Base-by-base conservation (phyloP, 2,113 vertebrate species). In the Neotragus moschatus region DNA sequence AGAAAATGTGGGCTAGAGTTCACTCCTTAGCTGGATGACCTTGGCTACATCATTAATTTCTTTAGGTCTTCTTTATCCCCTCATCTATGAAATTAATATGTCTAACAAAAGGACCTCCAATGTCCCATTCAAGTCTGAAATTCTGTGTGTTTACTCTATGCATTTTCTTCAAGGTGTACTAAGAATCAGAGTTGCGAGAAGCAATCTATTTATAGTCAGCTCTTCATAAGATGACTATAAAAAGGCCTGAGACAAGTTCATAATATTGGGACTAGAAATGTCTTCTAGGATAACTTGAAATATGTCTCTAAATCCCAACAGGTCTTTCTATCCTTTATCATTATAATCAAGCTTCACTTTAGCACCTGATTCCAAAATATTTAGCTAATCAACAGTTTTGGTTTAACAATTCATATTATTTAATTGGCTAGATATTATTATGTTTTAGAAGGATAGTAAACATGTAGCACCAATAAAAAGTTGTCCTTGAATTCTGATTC, bases 281-380 rank as follows among this genome's bases (percentile, higher is more conserved):
- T 97, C 90, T 80, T 94, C 43, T 58, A 90, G 43, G 61, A 89
- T 75, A 96, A 92, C 47, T 77, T 92, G 84, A 92, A 96, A 95
- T 84, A 90, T 45, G n/a, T 94, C 70, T 91, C 51, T 73, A 70
- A 93, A 96, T 92, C 45, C 39, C 7, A 0, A 39, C 17, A 53
- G 19, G 26, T 36, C 21, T 90, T 82, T 39, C 28, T 56, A 55
- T 70, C 33, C 8, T 88, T 92, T 84, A 51, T 94, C 79, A 77
- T 75, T 90, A 39, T 53, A 88, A 94, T 61, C 75, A 96, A 94
- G 25, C 51, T 55, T 82, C 70, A 93, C 79, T 97, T 79, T 43
- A 63, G 26, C 8, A 84, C 16, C 73, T 39, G 47, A 36, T 82
- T 82, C 36, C 16, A 93, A 94, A 70, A 60, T 85, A 87, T 58